Evolutionary conservation across 2,888 invertebrate genomes (phyloP).

Genomic region (Orchesellides sinensis): DNA sequence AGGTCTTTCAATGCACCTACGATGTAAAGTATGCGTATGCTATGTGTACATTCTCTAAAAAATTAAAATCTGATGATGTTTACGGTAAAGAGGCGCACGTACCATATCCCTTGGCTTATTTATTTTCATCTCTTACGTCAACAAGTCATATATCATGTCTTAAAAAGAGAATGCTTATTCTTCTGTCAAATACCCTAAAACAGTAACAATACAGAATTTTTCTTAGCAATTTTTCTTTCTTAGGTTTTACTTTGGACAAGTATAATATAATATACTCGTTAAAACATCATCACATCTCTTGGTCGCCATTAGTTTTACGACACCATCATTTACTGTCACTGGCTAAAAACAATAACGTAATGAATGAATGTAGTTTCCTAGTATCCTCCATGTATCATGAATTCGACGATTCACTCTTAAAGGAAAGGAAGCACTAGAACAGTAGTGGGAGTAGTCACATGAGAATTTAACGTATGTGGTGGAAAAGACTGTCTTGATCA

Average conservation of each 20-base stretch:
- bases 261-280: neutral
- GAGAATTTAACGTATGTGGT: conserved; percentile 10
- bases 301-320: conserved; percentile 45
- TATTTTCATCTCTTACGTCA: too few relatives aligned
- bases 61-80: too few relatives aligned
- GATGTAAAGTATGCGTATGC: too few relatives aligned
- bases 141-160: too few relatives aligned
- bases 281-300: conserved; percentile 21
- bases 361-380: neutral
- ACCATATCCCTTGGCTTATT: too few relatives aligned
- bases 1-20: too few relatives aligned
- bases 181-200: neutral
- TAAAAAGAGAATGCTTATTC: neutral
- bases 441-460: too few relatives aligned
- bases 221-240: neutral
- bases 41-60: too few relatives aligned
- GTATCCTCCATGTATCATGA: neutral
- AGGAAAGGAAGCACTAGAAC: too few relatives aligned
- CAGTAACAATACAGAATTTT: neutral
- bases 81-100: too few relatives aligned
- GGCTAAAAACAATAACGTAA: neutral
- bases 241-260: neutral
- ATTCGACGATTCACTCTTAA: too few relatives aligned
- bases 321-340: conserved; percentile 55
- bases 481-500: conserved; percentile 16